These are phyloP conservation scores for Phenganax subtilis DNA, from an alignment of 92 coral and sea anemone genomes.

Conservation along the genomic window DNA sequence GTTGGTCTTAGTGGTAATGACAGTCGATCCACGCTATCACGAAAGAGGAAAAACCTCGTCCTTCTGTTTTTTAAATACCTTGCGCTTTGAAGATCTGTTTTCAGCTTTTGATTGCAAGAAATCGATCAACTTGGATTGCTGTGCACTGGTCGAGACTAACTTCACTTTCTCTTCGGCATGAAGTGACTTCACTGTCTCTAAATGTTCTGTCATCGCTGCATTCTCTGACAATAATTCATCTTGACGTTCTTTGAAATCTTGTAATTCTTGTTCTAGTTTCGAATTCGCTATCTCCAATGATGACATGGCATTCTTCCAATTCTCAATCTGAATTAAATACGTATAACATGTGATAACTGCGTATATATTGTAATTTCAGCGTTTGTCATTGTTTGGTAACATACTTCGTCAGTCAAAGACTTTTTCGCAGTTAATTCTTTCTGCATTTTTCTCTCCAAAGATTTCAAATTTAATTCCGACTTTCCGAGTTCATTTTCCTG, in stretches of 20 bases:
- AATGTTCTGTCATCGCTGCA: constrained; percentile 74
- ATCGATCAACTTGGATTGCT: constrained; percentile 93
- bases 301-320: constrained; percentile 52
- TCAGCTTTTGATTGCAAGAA: constrained; percentile 93
- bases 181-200: constrained; percentile 85
- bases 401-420: constrained; percentile 69
- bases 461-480: constrained; percentile 74
- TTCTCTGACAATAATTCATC: constrained; percentile 70
- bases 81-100: constrained; percentile 72
- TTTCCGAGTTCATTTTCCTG: constrained; percentile 73
- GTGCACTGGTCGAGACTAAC: constrained; percentile 85
- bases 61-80: constrained; percentile 11
- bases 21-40: not conserved
- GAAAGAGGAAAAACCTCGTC: not conserved
- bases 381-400: too few relatives aligned
- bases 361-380: not conserved
- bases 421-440: constrained; percentile 65
- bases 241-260: constrained; percentile 59
- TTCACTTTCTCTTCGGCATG: constrained; percentile 96
- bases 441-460: constrained; percentile 85
- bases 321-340: constrained; percentile 50
- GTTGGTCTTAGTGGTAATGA: too few relatives aligned
- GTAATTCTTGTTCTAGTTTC: constrained; percentile 81
- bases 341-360: not conserved
- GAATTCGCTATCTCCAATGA: constrained; percentile 74